These are phyloP conservation scores for Scaptomyza graminum DNA, from an alignment of 1,140 invertebrate genomes.

Conservation along the genomic window DNA sequence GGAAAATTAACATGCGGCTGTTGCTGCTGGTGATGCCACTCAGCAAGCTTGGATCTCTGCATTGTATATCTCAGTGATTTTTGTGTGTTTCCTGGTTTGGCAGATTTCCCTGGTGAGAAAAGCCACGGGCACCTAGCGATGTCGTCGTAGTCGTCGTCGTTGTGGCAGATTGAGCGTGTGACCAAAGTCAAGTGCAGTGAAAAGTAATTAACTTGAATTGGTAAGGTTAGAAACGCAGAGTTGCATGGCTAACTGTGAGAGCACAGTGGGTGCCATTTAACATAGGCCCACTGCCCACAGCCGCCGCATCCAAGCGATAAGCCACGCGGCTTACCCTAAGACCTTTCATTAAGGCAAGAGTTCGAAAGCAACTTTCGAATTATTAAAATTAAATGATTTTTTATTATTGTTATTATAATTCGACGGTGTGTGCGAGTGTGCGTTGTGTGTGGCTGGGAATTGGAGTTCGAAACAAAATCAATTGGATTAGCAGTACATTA, in stretches of 20 bases:
- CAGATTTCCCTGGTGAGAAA: conserved; percentile 82
- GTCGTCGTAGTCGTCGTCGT: conserved; percentile 15
- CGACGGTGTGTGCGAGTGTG: conserved; percentile 25
- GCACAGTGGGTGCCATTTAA: conserved; percentile 63
- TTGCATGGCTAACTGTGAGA: conserved; percentile 34
- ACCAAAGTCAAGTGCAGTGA: conserved; percentile 82
- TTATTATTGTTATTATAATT: conserved; percentile 61
- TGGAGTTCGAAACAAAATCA: conserved; percentile 58
- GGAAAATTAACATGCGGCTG: conserved; percentile 80
- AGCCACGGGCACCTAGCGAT: conserved; percentile 63
- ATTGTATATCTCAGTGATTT: conserved; percentile 50
- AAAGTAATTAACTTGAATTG: conserved; percentile 81
- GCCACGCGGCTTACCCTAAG: conserved; percentile 36
- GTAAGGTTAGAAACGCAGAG: conserved; percentile 37
- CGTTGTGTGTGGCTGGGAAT: conserved; percentile 42
- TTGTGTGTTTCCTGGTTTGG: conserved; percentile 54
- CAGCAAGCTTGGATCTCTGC: conserved; percentile 46
- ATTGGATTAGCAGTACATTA: conserved; percentile 79
- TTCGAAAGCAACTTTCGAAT: conserved; percentile 69
- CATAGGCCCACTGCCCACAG: conserved; percentile 18
- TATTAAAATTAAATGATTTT: conserved; percentile 78
- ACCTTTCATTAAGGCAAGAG: conserved; percentile 53
- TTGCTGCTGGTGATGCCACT: conserved; percentile 53
- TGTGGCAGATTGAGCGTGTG: conserved; percentile 73
- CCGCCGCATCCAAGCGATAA: conserved; percentile 34